These are phyloP conservation scores for Saxidomus purpurata DNA, from an alignment of 1,140 invertebrate species.

Conservation along the genomic window DNA sequence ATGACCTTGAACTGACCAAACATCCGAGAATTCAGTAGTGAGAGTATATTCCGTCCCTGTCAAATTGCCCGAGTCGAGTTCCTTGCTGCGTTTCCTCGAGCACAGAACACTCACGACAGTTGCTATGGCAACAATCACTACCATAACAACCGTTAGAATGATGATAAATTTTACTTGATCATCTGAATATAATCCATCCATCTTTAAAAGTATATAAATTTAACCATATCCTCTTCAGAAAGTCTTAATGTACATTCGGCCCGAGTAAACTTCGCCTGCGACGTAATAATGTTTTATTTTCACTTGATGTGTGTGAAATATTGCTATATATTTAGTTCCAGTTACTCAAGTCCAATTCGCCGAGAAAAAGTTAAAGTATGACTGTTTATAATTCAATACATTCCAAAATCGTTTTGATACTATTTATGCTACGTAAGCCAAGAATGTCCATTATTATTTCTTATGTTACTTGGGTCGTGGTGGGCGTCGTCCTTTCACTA, in stretches of 20 bases:
- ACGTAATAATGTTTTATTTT: too few species aligned
- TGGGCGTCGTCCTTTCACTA: too few species aligned
- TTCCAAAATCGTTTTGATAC: neutral
- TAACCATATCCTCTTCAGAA: too few species aligned
- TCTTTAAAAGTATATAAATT: too few species aligned
- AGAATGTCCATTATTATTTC: neutral
- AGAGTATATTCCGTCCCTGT: constrained; percentile 39
- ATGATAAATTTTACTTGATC: constrained; percentile 57
- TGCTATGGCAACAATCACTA: constrained; percentile 17
- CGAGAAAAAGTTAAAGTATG: too few species aligned
- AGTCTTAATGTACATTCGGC: too few species aligned
- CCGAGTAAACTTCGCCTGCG: too few species aligned
- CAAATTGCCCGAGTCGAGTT: neutral
- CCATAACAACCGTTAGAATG: constrained; percentile 54
- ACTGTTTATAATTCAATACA: too few species aligned
- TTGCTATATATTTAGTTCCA: too few species aligned
- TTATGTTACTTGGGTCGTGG: neutral
- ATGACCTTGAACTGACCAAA: constrained; percentile 66
- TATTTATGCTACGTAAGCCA: too few species aligned
- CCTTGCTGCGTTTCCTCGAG: constrained; percentile 5
- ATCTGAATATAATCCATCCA: constrained; percentile 40
- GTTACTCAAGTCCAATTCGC: too few species aligned
- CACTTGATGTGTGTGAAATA: too few species aligned
- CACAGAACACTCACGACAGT: constrained; percentile 39
- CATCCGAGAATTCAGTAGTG: constrained; percentile 36